Conservation (phyloP, 2,113 vertebrate genomes). For the Mesitornis unicolor region DNA sequence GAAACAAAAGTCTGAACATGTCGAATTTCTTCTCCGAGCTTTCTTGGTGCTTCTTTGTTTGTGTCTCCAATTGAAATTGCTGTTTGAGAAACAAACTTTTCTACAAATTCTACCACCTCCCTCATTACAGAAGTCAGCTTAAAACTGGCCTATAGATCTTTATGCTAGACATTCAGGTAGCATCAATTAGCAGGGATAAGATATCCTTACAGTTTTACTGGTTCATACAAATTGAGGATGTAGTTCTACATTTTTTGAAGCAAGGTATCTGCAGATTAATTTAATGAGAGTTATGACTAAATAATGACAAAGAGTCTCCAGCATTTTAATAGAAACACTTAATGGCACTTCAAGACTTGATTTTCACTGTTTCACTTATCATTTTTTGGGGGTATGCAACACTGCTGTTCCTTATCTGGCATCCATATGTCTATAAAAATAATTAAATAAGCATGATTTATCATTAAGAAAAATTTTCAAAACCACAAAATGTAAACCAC, state of each 20-base stretch:
- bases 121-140: not conserved
- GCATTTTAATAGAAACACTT: not conserved
- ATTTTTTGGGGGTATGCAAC: not conserved
- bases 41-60: not conserved
- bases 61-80: not conserved
- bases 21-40: not conserved
- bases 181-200: not conserved
- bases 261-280: not conserved
- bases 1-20: not conserved
- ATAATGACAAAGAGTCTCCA: not conserved
- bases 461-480: not conserved
- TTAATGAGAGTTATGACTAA: slow-evolving; percentile 3
- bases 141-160: not conserved
- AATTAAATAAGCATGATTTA: not conserved
- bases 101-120: not conserved
- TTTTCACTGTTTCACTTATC: not conserved
- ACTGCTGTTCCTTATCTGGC: not conserved
- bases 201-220: not conserved
- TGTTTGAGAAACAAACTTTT: not conserved
- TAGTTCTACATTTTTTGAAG: not conserved
- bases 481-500: not conserved
- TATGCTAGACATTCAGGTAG: not conserved
- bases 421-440: not conserved
- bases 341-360: not conserved
- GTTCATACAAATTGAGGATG: not conserved